Evolutionary conservation across 2,113 vertebrate genomes (phyloP), one percentile per base, ranked within the genome.

Genomic region (Gobio gobio): DNA sequence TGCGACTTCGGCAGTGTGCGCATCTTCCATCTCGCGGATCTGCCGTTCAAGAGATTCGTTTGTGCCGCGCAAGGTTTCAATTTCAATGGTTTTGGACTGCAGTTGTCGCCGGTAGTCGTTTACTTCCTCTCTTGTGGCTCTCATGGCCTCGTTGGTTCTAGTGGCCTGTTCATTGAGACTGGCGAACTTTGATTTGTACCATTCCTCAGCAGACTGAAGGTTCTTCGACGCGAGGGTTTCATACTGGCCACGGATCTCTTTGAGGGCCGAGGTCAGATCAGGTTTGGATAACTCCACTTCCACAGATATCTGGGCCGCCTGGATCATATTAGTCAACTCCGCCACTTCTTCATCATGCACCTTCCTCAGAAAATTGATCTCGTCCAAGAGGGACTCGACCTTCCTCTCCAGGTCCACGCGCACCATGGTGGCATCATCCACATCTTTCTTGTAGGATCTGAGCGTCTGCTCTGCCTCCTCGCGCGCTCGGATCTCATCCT

Each of bases 121-220:
- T 89, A 96, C 94, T 93, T 99, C 97, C 87, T 97, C 95, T 75
- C 96, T 95, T 91, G 94, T 96, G 89, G 96, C 96, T 0, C 97
- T 95, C 89, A 98, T 96, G 80, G 95, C 95, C 82, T 99, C 96
- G 68, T 94, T 96, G 90, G 95, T 97, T 87, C 96, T 95, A 87
- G 85, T 96, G n/a, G 97, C 98, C 90, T 97, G 96, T 87, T 97
- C 96, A 3, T 94, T 96, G 77, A 99, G 92, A 89, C 97, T 96
- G 83, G 94, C 95, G 85, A 97, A 98, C 94, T 97, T 97, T 88
- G 94, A 92, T 92, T 97, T 97, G 95, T 98, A 98, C 98, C 97
- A 98, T 90, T 97, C 98, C 85, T 98, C 97, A 7, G 97, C 97
- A 0, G 97, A 97, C 85, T 98, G 97, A 90, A 97, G 91, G 92